Evolutionary conservation across 2,797 vertebrate species (phyloP).

Genomic region (Spondyliosoma cantharus): DNA sequence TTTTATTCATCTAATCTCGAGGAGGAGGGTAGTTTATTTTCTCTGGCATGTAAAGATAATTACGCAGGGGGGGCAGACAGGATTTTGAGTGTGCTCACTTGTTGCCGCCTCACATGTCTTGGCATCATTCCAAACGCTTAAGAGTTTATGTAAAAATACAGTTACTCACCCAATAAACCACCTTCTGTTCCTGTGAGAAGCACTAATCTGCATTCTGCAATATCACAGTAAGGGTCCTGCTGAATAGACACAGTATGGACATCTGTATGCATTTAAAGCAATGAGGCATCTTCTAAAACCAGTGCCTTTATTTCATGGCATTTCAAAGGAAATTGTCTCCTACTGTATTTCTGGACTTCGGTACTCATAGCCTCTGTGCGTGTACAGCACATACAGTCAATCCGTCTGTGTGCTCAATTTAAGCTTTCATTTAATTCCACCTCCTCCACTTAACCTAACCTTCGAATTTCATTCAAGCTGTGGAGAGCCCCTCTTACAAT

Average conservation of each 20-base stretch:
- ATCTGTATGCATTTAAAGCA: slow-evolving; percentile 21
- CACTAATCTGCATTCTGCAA: slow-evolving; percentile 48
- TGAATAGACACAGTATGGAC: slow-evolving; percentile 14
- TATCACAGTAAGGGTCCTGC: slow-evolving; percentile 36
- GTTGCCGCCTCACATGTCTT: slow-evolving; percentile 58
- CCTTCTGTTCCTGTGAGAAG: slow-evolving; percentile 34
- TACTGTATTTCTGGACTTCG: not conserved
- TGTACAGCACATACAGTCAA: slow-evolving; percentile 4
- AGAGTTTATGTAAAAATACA: slow-evolving; percentile 66
- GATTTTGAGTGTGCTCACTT: slow-evolving; percentile 51
- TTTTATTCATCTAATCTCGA: slow-evolving; percentile 78
- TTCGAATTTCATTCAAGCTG: slow-evolving; percentile 18
- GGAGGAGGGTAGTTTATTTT: slow-evolving; percentile 78
- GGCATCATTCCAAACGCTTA: slow-evolving; percentile 57
- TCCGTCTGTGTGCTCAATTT: not conserved
- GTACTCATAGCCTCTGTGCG: not conserved
- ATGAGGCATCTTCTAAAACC: slow-evolving; percentile 5
- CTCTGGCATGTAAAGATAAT: slow-evolving; percentile 77
- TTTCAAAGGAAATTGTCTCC: not conserved
- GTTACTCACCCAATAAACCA: slow-evolving; percentile 59
- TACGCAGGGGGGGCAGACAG: slow-evolving; percentile 56
- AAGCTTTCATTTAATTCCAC: slow-evolving; percentile 41
- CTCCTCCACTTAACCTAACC: slow-evolving; percentile 29
- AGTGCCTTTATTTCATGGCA: not conserved
- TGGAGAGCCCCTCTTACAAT: slow-evolving; percentile 5